Evolutionary conservation across 1,140 invertebrate genomes (phyloP).

Genomic region (Arion vulgaris): DNA sequence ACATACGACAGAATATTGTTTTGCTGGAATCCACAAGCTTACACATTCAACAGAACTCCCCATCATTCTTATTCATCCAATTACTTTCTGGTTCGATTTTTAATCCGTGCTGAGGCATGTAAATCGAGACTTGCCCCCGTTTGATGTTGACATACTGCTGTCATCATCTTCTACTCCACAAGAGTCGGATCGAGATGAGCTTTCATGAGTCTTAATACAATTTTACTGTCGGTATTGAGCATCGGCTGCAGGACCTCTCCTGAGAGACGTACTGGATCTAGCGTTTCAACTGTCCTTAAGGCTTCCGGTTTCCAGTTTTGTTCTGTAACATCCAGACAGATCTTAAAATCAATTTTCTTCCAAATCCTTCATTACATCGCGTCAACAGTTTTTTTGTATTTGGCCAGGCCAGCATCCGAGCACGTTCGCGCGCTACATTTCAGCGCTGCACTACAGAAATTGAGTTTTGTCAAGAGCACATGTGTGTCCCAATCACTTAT

Average conservation of each 20-base stretch:
- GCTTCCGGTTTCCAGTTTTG: not conserved
- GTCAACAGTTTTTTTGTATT: not conserved
- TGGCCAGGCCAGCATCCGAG: not conserved
- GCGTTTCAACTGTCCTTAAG: not conserved
- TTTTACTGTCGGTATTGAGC: not conserved
- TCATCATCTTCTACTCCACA: not conserved
- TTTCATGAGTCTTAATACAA: not conserved
- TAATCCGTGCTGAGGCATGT: not conserved
- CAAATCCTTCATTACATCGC: slow-evolving; percentile 22
- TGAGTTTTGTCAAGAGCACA: not conserved
- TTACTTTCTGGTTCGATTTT: not conserved
- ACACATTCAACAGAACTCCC: too few relatives aligned
- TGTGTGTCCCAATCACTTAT: too few relatives aligned
- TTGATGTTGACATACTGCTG: not conserved
- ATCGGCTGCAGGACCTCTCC: not conserved
- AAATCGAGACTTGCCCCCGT: not conserved
- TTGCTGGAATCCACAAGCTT: too few relatives aligned
- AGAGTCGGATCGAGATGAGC: not conserved
- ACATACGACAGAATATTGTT: too few relatives aligned
- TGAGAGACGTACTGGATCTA: not conserved
- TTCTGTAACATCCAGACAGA: slow-evolving; percentile 7
- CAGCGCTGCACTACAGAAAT: not conserved
- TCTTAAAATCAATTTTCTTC: slow-evolving; percentile 23
- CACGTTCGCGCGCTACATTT: not conserved
- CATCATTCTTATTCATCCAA: too few relatives aligned